Conservation (phyloP, 2,797 vertebrate species). For the Myotis myotis region DNA sequence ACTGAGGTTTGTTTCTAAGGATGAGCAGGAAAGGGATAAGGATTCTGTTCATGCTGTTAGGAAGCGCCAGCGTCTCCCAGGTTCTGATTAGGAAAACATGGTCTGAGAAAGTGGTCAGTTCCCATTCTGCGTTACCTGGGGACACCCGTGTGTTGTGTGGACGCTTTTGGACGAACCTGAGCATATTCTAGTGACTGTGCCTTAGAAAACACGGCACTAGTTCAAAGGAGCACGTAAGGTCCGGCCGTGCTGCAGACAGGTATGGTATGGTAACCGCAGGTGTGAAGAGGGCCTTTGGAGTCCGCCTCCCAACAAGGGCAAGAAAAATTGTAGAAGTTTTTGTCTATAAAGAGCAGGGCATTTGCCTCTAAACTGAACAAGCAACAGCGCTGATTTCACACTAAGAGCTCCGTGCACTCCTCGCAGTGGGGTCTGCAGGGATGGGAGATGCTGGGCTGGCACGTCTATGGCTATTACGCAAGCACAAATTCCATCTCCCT, state of each 20-base stretch:
- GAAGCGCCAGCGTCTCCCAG: not conserved
- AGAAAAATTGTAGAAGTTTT: not conserved
- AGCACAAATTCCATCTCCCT: constrained; percentile 61
- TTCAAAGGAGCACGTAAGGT: not conserved
- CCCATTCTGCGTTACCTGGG: not conserved
- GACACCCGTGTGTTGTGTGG: not conserved
- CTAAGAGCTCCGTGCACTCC: not conserved
- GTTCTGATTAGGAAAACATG: not conserved
- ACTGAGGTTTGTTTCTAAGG: not conserved
- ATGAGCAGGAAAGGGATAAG: not conserved
- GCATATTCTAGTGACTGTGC: constrained; percentile 68
- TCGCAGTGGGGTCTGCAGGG: not conserved
- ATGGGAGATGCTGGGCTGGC: not conserved
- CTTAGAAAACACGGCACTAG: constrained; percentile 69
- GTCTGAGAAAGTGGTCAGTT: not conserved
- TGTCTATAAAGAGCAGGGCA: not conserved
- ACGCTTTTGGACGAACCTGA: constrained; percentile 15
- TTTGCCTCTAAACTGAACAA: not conserved
- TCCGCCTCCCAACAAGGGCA: not conserved
- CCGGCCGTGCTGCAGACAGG: not conserved
- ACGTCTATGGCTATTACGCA: not conserved
- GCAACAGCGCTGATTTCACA: not conserved
- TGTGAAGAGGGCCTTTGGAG: not conserved
- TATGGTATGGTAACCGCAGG: not conserved
- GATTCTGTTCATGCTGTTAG: not conserved